phyloP scores from a whole-genome alignment of 2,113 vertebrate species.

The Xenus cinereus region DNA sequence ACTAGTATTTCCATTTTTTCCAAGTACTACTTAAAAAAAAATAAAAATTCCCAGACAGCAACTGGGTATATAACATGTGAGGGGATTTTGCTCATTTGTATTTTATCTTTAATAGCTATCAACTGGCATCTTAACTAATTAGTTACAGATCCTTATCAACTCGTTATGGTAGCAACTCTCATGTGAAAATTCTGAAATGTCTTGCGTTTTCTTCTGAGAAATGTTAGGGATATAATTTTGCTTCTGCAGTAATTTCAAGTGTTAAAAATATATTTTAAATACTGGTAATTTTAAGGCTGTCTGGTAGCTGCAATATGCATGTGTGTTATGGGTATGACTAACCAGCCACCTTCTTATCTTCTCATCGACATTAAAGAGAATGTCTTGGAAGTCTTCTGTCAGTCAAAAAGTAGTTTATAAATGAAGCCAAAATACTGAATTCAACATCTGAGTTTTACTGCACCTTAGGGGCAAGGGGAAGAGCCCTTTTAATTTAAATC shows the following conservation, averaged over 20 bases:
- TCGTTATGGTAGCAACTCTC: neutral
- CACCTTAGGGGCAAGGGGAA: neutral
- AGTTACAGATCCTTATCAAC: neutral
- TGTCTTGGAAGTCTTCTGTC: neutral
- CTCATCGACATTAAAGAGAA: neutral
- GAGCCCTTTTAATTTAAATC: neutral
- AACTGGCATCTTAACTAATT: neutral
- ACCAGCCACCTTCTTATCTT: conserved; percentile 7
- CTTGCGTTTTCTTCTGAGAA: neutral
- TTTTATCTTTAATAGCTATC: conserved; percentile 23
- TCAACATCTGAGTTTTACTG: neutral
- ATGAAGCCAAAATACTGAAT: neutral
- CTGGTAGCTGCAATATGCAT: neutral
- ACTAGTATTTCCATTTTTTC: neutral
- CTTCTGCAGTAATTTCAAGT: neutral
- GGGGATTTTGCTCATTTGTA: neutral
- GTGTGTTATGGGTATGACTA: neutral
- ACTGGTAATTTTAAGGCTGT: neutral
- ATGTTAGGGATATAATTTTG: neutral
- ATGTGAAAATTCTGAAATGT: neutral
- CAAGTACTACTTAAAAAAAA: neutral
- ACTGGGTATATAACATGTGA: neutral
- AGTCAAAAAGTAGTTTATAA: conserved; percentile 23
- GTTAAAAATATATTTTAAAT: conserved; percentile 13
- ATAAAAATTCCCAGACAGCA: neutral